These are phyloP conservation scores for Parotia lawesii DNA, from an alignment of 2,113 vertebrate genomes.

Conservation along the genomic window DNA sequence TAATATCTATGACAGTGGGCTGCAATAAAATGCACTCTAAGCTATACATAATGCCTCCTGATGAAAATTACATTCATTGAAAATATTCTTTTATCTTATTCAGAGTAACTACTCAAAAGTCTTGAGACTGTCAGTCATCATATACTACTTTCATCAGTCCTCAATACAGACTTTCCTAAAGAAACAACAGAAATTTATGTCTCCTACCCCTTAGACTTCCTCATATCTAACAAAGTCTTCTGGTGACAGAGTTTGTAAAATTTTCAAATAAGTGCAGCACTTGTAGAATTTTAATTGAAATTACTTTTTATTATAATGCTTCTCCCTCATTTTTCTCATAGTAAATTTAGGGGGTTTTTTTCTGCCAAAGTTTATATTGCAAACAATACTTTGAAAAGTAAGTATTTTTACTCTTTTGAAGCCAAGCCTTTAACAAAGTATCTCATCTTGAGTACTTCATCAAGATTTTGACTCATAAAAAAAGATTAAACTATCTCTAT, in stretches of 20 bases:
- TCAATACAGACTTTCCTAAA: background rate
- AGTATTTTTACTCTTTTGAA: background rate
- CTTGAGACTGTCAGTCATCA: background rate
- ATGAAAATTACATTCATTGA: background rate
- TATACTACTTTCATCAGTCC: background rate
- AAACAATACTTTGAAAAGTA: background rate
- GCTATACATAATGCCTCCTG: background rate
- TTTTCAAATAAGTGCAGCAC: background rate
- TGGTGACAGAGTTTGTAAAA: background rate
- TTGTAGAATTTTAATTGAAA: background rate
- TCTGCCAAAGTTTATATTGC: background rate
- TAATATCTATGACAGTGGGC: background rate
- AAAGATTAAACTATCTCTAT: background rate
- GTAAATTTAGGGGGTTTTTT: background rate
- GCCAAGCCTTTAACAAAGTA: background rate
- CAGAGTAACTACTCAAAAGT: background rate
- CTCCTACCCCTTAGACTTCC: background rate
- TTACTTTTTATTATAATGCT: background rate
- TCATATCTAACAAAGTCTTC: background rate
- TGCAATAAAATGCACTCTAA: background rate
- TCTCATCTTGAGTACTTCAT: background rate
- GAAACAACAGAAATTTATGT: background rate
- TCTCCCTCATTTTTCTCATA: background rate
- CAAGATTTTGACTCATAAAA: background rate
- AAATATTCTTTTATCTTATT: background rate